A percentile compares a stretch with the other conserved stretches of the same genome.
phyloP scores from a whole-genome alignment of 2,113 vertebrate species.

The Castor canadensis region DNA sequence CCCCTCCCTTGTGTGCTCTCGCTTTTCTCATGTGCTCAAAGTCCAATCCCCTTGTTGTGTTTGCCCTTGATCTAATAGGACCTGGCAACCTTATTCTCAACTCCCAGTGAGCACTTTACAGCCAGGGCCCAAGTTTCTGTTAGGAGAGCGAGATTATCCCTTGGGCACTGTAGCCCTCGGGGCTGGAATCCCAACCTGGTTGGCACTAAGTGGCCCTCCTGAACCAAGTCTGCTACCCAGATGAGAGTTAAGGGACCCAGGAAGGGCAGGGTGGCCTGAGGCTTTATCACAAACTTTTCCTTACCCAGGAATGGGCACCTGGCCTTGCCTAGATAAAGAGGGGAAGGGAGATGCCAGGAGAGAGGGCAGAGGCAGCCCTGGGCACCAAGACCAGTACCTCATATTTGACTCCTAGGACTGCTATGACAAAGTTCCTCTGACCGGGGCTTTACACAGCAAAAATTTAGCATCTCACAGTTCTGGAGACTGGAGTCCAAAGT shows the following conservation, averaged over 20 bases:
- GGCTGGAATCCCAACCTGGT: not conserved
- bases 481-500: not conserved
- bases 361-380: not conserved
- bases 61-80: too few species aligned
- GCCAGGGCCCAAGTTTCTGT: not conserved
- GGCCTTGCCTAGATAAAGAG: too few species aligned
- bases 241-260: not conserved
- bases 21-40: too few species aligned
- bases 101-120: not conserved
- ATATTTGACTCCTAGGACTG: not conserved
- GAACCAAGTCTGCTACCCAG: not conserved
- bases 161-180: accelerated
- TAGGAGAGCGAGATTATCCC: too few species aligned
- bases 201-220: too few species aligned
- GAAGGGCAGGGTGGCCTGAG: not conserved
- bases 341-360: too few species aligned
- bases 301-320: not conserved
- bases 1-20: too few species aligned
- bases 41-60: too few species aligned
- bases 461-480: too few species aligned
- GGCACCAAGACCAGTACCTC: not conserved
- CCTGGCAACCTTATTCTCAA: too few species aligned
- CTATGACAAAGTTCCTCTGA: not conserved
- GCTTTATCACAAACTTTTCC: not conserved
- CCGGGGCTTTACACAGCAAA: too few species aligned